phyloP scores from a whole-genome alignment of 2,113 vertebrate genomes.

The Oostethus manadensis region DNA sequence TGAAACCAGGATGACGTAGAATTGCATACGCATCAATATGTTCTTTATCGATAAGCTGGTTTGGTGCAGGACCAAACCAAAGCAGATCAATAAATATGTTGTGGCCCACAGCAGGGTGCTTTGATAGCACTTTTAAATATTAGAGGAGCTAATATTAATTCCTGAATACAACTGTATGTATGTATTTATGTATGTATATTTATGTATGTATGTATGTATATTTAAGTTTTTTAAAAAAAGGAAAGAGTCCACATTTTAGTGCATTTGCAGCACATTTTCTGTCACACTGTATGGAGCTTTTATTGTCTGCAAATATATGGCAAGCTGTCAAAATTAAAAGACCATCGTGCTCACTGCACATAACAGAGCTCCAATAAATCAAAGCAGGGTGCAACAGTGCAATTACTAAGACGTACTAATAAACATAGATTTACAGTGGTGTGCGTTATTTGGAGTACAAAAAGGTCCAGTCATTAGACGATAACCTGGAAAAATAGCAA shows the following conservation, averaged over 20 bases:
- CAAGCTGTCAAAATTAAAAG: neutral
- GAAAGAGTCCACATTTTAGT: too few relatives aligned
- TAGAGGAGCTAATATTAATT: neutral
- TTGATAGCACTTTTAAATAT: neutral
- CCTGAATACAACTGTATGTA: neutral
- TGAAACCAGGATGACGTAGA: neutral
- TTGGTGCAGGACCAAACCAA: neutral
- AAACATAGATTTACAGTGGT: too few relatives aligned
- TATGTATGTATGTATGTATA: too few relatives aligned
- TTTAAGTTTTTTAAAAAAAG: too few relatives aligned
- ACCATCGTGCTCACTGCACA: conserved; percentile 1
- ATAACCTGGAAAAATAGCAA: neutral
- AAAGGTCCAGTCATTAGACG: too few relatives aligned
- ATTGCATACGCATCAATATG: neutral
- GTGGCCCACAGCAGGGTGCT: neutral
- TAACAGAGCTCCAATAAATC: conserved; percentile 24
- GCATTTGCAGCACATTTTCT: too few relatives aligned
- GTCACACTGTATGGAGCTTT: neutral
- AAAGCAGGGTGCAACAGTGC: neutral
- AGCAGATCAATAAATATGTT: neutral
- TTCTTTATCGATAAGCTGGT: neutral
- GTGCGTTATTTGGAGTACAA: too few relatives aligned
- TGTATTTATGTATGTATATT: too few relatives aligned
- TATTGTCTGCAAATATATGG: neutral
- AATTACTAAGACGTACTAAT: neutral